Conservation (phyloP, 23 tunicate genomes). For the Diplosoma virens region DNA sequence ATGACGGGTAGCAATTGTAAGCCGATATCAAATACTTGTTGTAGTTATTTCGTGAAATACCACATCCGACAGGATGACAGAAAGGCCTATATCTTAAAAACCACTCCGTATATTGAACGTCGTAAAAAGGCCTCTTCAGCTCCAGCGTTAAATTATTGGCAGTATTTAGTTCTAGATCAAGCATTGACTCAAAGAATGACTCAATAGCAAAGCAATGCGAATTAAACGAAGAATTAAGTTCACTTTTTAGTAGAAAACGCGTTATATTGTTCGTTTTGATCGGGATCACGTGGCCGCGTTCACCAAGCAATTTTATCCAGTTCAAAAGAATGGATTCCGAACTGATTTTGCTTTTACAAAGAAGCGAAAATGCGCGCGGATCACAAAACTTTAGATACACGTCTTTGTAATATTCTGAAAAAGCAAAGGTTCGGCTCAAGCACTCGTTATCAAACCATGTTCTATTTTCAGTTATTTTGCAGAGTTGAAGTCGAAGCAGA, state of each 20-base stretch:
- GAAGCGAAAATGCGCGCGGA: neutral
- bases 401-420: slow-evolving; percentile 50
- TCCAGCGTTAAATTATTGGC: neutral
- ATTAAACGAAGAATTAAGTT: no score
- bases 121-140: neutral
- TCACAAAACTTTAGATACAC: slow-evolving; percentile 56
- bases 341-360: neutral
- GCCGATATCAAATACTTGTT: slow-evolving; percentile 17
- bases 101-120: slow-evolving; percentile 55
- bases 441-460: slow-evolving; percentile 51
- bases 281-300: no score
- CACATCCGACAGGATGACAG: slow-evolving; percentile 67
- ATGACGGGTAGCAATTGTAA: slow-evolving; percentile 40
- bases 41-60: slow-evolving; percentile 24
- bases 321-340: no score
- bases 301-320: no score
- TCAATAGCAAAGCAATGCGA: slow-evolving; percentile 9
- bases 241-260: no score
- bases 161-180: neutral
- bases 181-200: slow-evolving; percentile 18
- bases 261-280: neutral
- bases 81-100: slow-evolving; percentile 52
- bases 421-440: neutral
- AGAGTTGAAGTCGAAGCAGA: slow-evolving; percentile 37
- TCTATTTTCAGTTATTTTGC: slow-evolving; percentile 24